These are phyloP conservation scores for Silvanus unidentatus DNA, from an alignment of 2,888 invertebrate genomes.

Conservation along the genomic window DNA sequence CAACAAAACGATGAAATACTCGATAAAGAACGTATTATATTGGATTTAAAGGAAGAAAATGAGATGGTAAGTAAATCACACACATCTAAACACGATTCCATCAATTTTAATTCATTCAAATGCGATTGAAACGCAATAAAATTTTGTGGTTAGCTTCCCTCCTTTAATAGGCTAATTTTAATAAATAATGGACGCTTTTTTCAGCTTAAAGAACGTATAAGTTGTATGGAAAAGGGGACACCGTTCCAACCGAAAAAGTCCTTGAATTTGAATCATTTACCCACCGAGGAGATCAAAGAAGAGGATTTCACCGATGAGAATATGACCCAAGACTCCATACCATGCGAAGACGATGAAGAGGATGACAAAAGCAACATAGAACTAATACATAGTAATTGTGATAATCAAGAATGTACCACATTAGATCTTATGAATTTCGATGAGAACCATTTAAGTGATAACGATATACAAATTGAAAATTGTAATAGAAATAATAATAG, in stretches of 20 bases:
- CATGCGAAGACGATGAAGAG: constrained; percentile 22
- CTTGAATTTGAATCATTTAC: not conserved
- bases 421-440: constrained; percentile 21
- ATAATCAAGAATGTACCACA: constrained; percentile 15
- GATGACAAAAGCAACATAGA: constrained; percentile 27
- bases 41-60: constrained; percentile 69
- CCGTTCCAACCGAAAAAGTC: constrained; percentile 23
- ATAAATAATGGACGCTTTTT: constrained; percentile 7
- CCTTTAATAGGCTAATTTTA: too few species aligned
- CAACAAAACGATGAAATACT: constrained; percentile 81
- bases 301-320: constrained; percentile 25
- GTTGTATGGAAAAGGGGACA: constrained; percentile 61
- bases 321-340: constrained; percentile 43
- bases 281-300: constrained; percentile 12
- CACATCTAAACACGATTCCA: too few species aligned
- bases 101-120: too few species aligned
- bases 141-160: too few species aligned
- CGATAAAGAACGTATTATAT: constrained; percentile 71
- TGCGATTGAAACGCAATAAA: too few species aligned
- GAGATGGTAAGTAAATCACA: constrained; percentile 66
- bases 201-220: constrained; percentile 51
- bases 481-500: constrained; percentile 9
- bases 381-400: constrained; percentile 19
- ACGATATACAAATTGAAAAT: constrained; percentile 12
- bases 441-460: constrained; percentile 24